Conservation (phyloP, 2,888 invertebrate species). For the Epinotia nisella region DNA sequence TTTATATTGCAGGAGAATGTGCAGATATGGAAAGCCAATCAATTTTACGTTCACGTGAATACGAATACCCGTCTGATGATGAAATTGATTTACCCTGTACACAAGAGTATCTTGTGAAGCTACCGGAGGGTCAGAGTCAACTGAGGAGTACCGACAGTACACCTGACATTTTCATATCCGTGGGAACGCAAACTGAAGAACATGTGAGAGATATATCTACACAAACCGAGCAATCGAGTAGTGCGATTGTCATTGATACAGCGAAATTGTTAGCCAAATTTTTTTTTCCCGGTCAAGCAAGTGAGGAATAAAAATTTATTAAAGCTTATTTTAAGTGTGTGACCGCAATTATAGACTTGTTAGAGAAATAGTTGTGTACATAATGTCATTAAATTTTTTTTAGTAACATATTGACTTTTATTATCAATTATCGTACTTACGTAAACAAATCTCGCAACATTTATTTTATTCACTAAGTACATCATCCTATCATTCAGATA, state of each 20-base stretch:
- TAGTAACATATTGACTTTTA: too few relatives aligned
- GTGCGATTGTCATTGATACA: slow-evolving; percentile 13
- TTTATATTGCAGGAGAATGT: slow-evolving; percentile 8
- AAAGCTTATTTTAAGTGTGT: too few relatives aligned
- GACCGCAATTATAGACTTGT: too few relatives aligned
- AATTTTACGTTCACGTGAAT: slow-evolving; percentile 8
- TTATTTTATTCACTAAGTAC: too few relatives aligned
- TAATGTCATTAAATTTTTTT: too few relatives aligned
- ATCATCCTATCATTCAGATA: too few relatives aligned
- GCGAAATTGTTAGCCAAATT: slow-evolving; percentile 18
- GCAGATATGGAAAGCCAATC: slow-evolving; percentile 11
- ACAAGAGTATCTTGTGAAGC: slow-evolving; percentile 22
- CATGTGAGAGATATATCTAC: slow-evolving; percentile 2
- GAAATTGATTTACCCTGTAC: slow-evolving; percentile 6
- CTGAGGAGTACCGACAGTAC: slow-evolving; percentile 25
- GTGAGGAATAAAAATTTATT: slow-evolving; percentile 4
- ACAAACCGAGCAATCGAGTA: slow-evolving; percentile 27
- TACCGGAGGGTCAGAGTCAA: slow-evolving; percentile 26
- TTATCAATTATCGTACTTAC: too few relatives aligned
- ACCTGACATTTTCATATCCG: slow-evolving; percentile 17
- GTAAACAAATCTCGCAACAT: too few relatives aligned
- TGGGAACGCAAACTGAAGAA: slow-evolving; percentile 5
- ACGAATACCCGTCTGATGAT: neutral
- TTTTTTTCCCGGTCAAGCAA: slow-evolving; percentile 7
- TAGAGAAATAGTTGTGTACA: too few relatives aligned